phyloP scores from a whole-genome alignment of 2,113 vertebrate genomes.

The Notarius lentiginosus region DNA sequence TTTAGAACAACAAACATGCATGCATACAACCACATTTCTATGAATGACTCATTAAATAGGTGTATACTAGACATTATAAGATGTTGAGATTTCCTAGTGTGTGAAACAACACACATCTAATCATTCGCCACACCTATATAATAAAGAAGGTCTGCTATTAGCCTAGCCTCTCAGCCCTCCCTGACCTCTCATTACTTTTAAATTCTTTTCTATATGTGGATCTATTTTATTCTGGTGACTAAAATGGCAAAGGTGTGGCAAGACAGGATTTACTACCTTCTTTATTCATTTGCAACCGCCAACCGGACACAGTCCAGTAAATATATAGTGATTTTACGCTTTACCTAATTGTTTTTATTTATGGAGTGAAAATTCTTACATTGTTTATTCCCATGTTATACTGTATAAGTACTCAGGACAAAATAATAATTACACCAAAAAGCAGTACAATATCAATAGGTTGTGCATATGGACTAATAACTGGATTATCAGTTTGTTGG shows the following conservation, averaged over 20 bases:
- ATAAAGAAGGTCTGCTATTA: neutral
- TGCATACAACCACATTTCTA: neutral
- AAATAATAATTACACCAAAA: neutral
- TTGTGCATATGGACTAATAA: neutral
- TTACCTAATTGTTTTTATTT: neutral
- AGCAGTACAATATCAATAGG: neutral
- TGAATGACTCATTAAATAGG: neutral
- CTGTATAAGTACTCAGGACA: neutral
- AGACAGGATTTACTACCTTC: neutral
- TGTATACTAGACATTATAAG: neutral
- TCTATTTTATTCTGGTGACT: neutral
- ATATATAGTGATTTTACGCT: neutral
- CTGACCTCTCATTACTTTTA: neutral
- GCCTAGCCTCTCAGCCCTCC: neutral
- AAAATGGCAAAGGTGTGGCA: slow-evolving; percentile 8
- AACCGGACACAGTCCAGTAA: neutral
- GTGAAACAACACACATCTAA: neutral
- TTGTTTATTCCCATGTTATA: neutral
- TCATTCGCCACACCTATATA: neutral
- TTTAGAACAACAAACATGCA: neutral
- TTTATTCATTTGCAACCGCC: neutral
- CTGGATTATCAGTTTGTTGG: neutral
- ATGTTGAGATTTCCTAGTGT: neutral
- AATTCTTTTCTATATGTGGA: slow-evolving; percentile 7
- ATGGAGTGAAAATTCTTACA: neutral